phyloP scores from a whole-genome alignment of 2,888 invertebrate species.

The Cheilosia grossa region DNA sequence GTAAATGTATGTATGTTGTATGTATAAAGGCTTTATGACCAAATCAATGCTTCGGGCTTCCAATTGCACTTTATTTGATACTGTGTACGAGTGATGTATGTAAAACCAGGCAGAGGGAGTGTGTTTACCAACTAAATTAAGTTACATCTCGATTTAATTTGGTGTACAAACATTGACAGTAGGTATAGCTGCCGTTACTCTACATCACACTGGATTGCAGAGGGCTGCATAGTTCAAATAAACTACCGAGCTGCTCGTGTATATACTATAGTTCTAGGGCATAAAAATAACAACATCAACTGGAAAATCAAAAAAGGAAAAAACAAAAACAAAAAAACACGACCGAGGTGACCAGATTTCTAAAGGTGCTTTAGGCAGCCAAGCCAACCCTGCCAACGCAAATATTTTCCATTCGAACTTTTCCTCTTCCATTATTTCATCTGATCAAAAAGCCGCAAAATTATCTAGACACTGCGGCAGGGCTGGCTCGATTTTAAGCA shows the following conservation, averaged over 20 bases:
- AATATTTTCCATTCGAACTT: constrained; percentile 71
- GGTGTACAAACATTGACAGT: constrained; percentile 72
- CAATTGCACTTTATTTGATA: constrained; percentile 17
- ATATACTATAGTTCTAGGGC: constrained; percentile 18
- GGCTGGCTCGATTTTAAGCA: constrained; percentile 41
- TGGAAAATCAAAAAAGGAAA: constrained; percentile 12
- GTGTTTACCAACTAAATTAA: constrained; percentile 69
- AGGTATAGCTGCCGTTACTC: not conserved
- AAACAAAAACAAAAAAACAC: constrained; percentile 25
- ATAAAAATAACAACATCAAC: constrained; percentile 59
- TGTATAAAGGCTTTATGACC: not conserved
- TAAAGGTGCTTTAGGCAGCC: constrained; percentile 60
- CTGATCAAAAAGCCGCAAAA: constrained; percentile 74
- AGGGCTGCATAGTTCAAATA: constrained; percentile 34
- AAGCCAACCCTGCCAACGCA: constrained; percentile 48
- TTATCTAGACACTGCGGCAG: constrained; percentile 68
- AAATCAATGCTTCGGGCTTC: constrained; percentile 44
- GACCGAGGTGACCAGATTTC: constrained; percentile 68
- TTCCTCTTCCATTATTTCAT: constrained; percentile 63
- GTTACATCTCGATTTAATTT: constrained; percentile 76
- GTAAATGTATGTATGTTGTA: not conserved
- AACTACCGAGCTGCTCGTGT: not conserved
- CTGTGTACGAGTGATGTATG: constrained; percentile 22
- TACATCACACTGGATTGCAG: constrained; percentile 3
- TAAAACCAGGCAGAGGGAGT: constrained; percentile 15